Base-by-base conservation (phyloP, 2,113 vertebrate genomes). In the Corythaixoides concolor region DNA sequence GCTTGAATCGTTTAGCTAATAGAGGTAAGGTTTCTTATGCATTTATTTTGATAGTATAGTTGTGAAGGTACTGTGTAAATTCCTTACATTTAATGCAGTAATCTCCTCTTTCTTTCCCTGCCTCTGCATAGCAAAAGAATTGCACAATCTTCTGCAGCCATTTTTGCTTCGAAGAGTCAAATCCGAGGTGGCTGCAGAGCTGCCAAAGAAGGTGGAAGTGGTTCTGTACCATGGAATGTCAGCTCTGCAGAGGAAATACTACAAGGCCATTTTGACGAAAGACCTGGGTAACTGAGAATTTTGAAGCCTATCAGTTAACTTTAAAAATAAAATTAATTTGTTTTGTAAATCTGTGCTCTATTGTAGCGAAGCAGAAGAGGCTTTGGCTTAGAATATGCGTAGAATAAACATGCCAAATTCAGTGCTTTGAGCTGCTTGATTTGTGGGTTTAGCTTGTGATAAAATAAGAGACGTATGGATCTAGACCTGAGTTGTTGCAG, bases 151-250 rank as follows among this genome's bases (percentile, higher is more conserved):
- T 75, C 96, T 99, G 90, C 98, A 99, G 97, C 99, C 99, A 0
- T 99, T 99, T 97, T 97, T 99, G 70, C 98, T 99, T 39, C 98
- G 99, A n/a, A 97, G 99, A 92, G 98, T 99, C 47, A 99, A 99
- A 80, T 97, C 98, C 2, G 98, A 99, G 68, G 99, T 99, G 62
- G 98, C 98, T 11, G 72, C 97, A 2, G 99, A 99, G 18, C 98
- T 99, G 50, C 99, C 99, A 23, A 98, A 97, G 98, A 99, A 99
- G 95, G 98, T 97, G 0, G 99, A 99, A 96, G 97, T 99, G 41
- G 97, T 99, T 88, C 89, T 99, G 12, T 99, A 99, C 95, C 99
- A 99, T 6, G 99, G 99, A 96, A 98, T 99, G 98, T 99, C 99
- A 11, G 97, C 98, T 30, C 82, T 99, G 93, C 99, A 99, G 96